A percentile compares a stretch with the other conserved stretches of the same genome.
Evolutionary conservation across 2,888 invertebrate genomes (phyloP).

Genomic region (Pterostichus madidus): DNA sequence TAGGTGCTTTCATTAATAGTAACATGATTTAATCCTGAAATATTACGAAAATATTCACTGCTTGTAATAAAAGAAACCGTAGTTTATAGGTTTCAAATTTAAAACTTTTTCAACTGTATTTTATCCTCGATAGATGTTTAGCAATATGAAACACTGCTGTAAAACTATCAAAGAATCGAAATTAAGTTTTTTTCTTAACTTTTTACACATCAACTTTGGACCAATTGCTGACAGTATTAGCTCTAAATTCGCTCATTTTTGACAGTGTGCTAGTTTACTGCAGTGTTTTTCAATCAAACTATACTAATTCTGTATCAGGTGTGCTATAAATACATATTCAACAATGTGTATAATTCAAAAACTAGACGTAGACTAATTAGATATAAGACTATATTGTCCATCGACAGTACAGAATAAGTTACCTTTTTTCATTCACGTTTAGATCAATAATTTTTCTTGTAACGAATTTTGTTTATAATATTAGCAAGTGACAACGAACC

Average conservation of each 20-base stretch:
- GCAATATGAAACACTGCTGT: conserved; percentile 44
- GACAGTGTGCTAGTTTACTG: conserved; percentile 5
- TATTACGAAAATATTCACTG: conserved; percentile 57
- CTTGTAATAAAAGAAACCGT: conserved; percentile 49
- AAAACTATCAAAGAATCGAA: conserved; percentile 15
- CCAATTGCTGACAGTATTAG: conserved; percentile 58
- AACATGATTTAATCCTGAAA: conserved; percentile 22
- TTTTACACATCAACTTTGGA: conserved; percentile 36
- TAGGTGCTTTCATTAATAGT: conserved; percentile 54
- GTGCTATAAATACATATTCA: conserved; percentile 60
- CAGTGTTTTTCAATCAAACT: conserved; percentile 47
- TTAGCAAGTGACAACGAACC: conserved; percentile 2
- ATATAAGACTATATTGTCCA: conserved; percentile 59
- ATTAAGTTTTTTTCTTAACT: background rate
- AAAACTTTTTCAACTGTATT: conserved; percentile 53
- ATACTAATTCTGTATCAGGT: conserved; percentile 56
- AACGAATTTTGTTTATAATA: conserved; percentile 43
- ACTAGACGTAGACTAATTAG: conserved; percentile 40
- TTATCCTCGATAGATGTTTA: conserved; percentile 59
- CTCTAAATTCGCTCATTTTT: conserved; percentile 42
- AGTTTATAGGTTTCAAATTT: conserved; percentile 50
- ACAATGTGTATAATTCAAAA: conserved; percentile 60
- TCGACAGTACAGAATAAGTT: conserved; percentile 62
- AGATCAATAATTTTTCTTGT: conserved; percentile 30
- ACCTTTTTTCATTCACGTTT: conserved; percentile 50